Evolutionary conservation across 2,113 vertebrate species (phyloP), one percentile per base, ranked within the genome.

Genomic region (Oreochromis aureus): DNA sequence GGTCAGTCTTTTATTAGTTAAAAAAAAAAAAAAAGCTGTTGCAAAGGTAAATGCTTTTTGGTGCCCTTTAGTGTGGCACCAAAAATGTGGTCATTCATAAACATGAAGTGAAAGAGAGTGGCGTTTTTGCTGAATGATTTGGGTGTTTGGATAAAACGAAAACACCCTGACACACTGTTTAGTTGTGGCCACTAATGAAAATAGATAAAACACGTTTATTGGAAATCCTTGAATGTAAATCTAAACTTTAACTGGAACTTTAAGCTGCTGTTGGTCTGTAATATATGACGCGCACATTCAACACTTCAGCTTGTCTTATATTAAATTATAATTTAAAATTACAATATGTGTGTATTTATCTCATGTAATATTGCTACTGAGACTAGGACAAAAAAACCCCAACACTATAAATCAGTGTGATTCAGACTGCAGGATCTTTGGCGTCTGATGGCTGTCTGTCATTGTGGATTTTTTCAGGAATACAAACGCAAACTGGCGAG

Each of bases 401-500:
- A n/a, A 18, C 41, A 30, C 24, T 16, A 30, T 48, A 78, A 51
- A 78, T 78, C 6, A 1, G 1, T 51, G 24, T 51, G 27, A 48
- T 41, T 66, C 27, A 44, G 24, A 13, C 27, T 80, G 2, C 13
- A 22, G 6, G 12, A 30, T 63, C 19, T 80, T 34, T 85, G 11
- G 81, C 4, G 16, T 81, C 63, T 92, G 54, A 92, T 30, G 12
- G n/a, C 48, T n/a, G 44, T 76, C 27, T 30, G 3, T 81, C 69
- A 78, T 89, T 12, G 90, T 95, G 48, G 80, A 82, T 83, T 71
- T 94, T 97, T 97, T 10, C 95, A 99, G 99, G 99, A 99, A 86
- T 99, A 99, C 95, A 99, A 99, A 91, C 97, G 96, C 89, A 99
- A 99, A 95, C 95, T 99, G 94, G 97, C 97, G 84, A 96, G 97